Evolutionary conservation across 2,888 invertebrate genomes (phyloP).

Genomic region (Mantis religiosa): DNA sequence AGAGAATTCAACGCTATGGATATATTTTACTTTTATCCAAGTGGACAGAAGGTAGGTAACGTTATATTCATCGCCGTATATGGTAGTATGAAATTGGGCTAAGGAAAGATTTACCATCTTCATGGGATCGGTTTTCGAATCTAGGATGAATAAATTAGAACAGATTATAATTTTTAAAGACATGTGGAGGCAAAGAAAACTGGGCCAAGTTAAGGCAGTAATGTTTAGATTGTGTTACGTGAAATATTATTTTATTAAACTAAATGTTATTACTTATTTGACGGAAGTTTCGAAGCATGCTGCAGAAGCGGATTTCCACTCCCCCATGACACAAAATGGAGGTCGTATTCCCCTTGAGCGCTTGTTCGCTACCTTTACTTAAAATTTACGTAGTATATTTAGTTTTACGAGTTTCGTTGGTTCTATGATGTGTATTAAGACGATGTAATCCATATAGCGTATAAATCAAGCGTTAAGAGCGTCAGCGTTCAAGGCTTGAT

Average conservation of each 20-base stretch:
- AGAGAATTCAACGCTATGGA: slow-evolving; percentile 31
- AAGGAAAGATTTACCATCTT: slow-evolving; percentile 33
- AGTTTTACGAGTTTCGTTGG: neutral
- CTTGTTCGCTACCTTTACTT: slow-evolving; percentile 21
- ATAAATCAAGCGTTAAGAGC: neutral
- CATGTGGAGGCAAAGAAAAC: slow-evolving; percentile 12
- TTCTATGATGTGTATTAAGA: neutral
- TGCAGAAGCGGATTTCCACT: slow-evolving; percentile 34
- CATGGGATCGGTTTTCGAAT: slow-evolving; percentile 33
- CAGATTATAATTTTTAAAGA: slow-evolving; percentile 19
- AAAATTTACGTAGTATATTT: neutral
- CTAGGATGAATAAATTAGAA: slow-evolving; percentile 31
- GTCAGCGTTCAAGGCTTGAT: neutral
- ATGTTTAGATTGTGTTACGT: slow-evolving; percentile 19
- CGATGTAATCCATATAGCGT: neutral
- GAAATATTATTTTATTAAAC: slow-evolving; percentile 14
- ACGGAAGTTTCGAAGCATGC: slow-evolving; percentile 34
- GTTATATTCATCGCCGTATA: slow-evolving; percentile 31
- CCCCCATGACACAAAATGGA: slow-evolving; percentile 36
- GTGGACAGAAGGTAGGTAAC: slow-evolving; percentile 26
- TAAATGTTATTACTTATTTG: slow-evolving; percentile 25
- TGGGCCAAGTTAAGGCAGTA: slow-evolving; percentile 6
- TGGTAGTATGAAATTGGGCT: slow-evolving; percentile 33
- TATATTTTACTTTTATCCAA: slow-evolving; percentile 27
- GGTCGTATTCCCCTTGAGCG: slow-evolving; percentile 34